phyloP scores from a whole-genome alignment of 2,888 invertebrate species.

The Perdita meconis region DNA sequence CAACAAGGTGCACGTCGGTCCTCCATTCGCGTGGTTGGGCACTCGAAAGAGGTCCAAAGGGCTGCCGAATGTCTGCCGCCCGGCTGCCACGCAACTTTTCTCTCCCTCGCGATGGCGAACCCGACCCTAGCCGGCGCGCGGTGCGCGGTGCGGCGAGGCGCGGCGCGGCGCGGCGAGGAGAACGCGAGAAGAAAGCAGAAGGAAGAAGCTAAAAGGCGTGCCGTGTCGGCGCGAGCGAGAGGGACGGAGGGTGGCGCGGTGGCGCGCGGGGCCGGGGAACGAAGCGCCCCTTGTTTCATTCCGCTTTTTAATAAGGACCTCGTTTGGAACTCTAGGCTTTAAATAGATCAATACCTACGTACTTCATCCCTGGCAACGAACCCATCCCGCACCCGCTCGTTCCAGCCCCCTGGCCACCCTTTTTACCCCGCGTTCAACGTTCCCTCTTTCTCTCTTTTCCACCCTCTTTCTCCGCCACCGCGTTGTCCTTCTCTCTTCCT shows the following conservation, averaged over 20 bases:
- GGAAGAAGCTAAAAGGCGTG: conserved; percentile 57
- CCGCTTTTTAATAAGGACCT: conserved; percentile 85
- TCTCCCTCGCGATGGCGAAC: conserved; percentile 42
- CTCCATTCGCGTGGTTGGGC: conserved; percentile 38
- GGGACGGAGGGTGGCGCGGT: conserved; percentile 36
- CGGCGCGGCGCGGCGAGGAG: no score
- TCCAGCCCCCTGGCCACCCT: conserved; percentile 76
- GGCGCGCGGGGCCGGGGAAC: conserved; percentile 56
- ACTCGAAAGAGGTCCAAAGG: conserved; percentile 57
- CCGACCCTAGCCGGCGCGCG: conserved; percentile 55
- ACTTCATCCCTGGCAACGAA: conserved; percentile 84
- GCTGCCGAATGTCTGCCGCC: conserved; percentile 57
- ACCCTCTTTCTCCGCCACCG: conserved; percentile 40
- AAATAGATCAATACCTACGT: conserved; percentile 84
- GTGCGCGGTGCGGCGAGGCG: no score
- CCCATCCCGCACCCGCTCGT: conserved; percentile 77
- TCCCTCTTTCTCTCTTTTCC: conserved; percentile 64
- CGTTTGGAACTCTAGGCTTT: conserved; percentile 85
- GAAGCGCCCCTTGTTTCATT: conserved; percentile 82
- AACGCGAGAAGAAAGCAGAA: conserved; percentile 51
- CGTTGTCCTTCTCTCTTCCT: conserved; percentile 55
- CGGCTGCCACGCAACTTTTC: conserved; percentile 61
- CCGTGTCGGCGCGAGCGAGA: conserved; percentile 46
- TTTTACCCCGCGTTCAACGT: conserved; percentile 83
- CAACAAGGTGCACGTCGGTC: conserved; percentile 38